Conservation (phyloP, 2,797 vertebrate species). For the Acanthurus tractus region DNA sequence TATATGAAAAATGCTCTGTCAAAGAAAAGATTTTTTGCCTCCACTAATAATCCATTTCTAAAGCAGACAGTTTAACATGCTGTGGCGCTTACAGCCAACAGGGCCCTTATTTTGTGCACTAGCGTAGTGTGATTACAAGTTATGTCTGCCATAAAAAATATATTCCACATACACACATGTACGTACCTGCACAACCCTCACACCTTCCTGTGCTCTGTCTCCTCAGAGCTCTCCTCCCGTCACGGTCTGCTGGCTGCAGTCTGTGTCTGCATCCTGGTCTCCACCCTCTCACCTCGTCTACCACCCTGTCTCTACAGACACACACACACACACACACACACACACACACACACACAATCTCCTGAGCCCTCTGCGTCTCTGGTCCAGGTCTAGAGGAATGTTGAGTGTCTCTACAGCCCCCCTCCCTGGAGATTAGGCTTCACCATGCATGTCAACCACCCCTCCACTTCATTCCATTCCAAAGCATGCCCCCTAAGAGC, state of each 20-base stretch:
- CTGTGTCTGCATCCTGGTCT: slow-evolving; percentile 27
- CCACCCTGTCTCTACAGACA: not conserved
- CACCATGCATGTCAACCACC: slow-evolving; percentile 49
- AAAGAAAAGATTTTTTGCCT: not conserved
- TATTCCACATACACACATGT: not conserved
- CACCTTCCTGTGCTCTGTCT: slow-evolving; percentile 18
- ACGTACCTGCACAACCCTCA: slow-evolving; percentile 8
- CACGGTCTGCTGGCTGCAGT: slow-evolving; percentile 21
- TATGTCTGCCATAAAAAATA: not conserved
- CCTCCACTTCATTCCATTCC: slow-evolving; percentile 78
- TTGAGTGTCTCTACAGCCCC: slow-evolving; percentile 81
- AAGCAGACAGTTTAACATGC: not conserved
- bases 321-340: slow-evolving; percentile 4
- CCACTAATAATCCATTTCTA: not conserved
- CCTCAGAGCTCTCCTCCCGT: slow-evolving; percentile 14
- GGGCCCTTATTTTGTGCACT: not conserved
- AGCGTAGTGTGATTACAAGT: too few species aligned
- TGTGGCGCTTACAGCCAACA: not conserved
- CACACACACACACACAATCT: slow-evolving; percentile 12
- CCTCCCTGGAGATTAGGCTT: slow-evolving; percentile 78
- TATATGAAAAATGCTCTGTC: not conserved
- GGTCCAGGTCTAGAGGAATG: slow-evolving; percentile 77
- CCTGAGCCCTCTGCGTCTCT: slow-evolving; percentile 51
- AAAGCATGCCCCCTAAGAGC: slow-evolving; percentile 81
- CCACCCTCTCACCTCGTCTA: slow-evolving; percentile 9